These are phyloP conservation scores for Plutomurus gul DNA, from an alignment of 1,140 invertebrate species.

Conservation along the genomic window DNA sequence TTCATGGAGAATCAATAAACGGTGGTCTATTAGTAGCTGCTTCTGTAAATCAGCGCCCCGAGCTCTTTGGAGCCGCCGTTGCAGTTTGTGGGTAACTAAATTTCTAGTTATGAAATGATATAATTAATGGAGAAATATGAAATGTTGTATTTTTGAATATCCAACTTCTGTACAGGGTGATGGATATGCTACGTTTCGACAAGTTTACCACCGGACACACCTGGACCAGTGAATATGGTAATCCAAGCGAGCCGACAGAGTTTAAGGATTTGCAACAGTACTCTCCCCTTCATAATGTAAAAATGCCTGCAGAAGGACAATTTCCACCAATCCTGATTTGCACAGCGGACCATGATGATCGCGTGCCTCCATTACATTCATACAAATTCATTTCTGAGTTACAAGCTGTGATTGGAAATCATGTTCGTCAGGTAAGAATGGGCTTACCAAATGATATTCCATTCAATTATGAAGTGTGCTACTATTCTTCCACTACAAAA, in stretches of 20 bases:
- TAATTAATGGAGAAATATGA: background rate
- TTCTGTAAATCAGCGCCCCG: constrained; percentile 65
- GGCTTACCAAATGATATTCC: background rate
- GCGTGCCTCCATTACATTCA: constrained; percentile 93
- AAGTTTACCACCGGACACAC: constrained; percentile 97
- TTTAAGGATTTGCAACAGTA: constrained; percentile 88
- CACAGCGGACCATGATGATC: constrained; percentile 67
- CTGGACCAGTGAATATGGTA: constrained; percentile 93
- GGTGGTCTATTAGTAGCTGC: constrained; percentile 68
- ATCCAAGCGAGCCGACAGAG: constrained; percentile 81
- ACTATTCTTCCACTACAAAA: too few relatives aligned
- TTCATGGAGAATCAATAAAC: constrained; percentile 69
- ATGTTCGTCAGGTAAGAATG: constrained; percentile 63
- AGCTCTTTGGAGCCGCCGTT: constrained; percentile 67
- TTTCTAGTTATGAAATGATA: background rate
- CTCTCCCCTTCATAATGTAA: constrained; percentile 94
- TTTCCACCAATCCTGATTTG: constrained; percentile 89
- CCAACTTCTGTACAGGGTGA: constrained; percentile 67
- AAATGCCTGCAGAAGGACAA: constrained; percentile 69
- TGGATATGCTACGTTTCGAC: constrained; percentile 96
- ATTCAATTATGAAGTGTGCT: background rate
- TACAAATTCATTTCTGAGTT: constrained; percentile 92
- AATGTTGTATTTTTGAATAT: background rate
- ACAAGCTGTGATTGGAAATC: constrained; percentile 72
- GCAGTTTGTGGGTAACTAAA: constrained; percentile 65